Conservation (phyloP, 2,113 vertebrate genomes). For the Dunckerocampus dactyliophorus region DNA sequence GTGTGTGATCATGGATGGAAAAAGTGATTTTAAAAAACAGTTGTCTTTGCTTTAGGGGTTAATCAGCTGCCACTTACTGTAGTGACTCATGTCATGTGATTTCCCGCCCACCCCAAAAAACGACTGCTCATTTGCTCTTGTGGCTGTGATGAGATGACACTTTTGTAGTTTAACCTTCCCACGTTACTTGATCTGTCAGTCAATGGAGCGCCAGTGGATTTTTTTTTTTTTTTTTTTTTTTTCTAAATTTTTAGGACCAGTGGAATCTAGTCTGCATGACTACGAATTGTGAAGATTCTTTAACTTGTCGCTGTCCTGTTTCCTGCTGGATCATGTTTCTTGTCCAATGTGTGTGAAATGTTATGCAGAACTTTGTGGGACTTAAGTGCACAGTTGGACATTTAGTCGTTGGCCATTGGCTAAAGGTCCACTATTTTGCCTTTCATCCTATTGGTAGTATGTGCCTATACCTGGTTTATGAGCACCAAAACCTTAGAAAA, state of each 20-base stretch:
- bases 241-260: neutral
- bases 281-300: too few species aligned
- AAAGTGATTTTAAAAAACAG: slow-evolving; percentile 18
- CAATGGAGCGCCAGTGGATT: neutral
- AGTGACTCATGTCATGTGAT: slow-evolving; percentile 21
- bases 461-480: too few species aligned
- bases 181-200: neutral
- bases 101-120: neutral
- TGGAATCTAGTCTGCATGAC: too few species aligned
- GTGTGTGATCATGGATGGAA: slow-evolving; percentile 34
- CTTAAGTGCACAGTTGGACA: too few species aligned
- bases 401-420: too few species aligned
- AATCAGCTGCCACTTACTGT: slow-evolving; percentile 9
- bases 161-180: neutral
- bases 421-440: too few species aligned
- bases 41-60: slow-evolving; percentile 20
- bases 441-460: too few species aligned
- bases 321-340: too few species aligned
- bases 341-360: too few species aligned
- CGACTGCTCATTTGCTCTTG: slow-evolving; percentile 2
- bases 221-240: neutral
- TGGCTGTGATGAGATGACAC: neutral
- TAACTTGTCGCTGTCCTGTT: too few species aligned
- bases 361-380: too few species aligned
- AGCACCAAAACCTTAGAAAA: too few species aligned